These are phyloP conservation scores for Tetrax tetrax DNA, from an alignment of 2,113 vertebrate genomes.

Conservation along the genomic window DNA sequence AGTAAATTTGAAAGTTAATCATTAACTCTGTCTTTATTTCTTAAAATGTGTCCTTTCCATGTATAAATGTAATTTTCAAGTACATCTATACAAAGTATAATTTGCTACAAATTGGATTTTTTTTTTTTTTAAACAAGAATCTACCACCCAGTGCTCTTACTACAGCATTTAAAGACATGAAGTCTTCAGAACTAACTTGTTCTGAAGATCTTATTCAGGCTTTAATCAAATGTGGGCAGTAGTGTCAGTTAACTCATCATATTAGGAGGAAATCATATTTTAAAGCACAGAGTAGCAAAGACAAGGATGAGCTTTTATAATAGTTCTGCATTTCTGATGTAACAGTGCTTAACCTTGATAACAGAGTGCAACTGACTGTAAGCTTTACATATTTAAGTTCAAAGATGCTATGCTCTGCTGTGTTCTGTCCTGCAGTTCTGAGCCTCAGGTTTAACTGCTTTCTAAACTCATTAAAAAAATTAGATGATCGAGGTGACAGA, in stretches of 20 bases:
- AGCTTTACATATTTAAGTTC: background rate
- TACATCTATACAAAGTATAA: slow-evolving; percentile 26
- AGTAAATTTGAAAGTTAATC: slow-evolving; percentile 37
- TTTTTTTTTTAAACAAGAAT: background rate
- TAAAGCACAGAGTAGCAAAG: background rate
- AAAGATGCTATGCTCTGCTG: background rate
- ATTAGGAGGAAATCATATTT: background rate
- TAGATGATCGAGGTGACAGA: background rate
- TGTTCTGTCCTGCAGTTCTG: background rate
- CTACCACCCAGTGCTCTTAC: background rate
- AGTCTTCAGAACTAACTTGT: slow-evolving; percentile 10
- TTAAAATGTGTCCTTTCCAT: slow-evolving; percentile 1
- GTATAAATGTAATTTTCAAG: slow-evolving; percentile 10
- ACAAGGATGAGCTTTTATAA: background rate
- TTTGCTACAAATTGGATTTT: slow-evolving; percentile 24
- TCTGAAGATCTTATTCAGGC: slow-evolving; percentile 27
- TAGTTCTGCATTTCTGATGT: slow-evolving; percentile 7
- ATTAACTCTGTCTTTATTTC: slow-evolving; percentile 18
- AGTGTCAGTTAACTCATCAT: slow-evolving; percentile 25
- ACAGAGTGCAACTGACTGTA: background rate
- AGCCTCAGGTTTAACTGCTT: background rate
- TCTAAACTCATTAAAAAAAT: background rate
- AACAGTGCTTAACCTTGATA: slow-evolving; percentile 6
- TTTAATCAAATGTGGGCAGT: slow-evolving; percentile 35
- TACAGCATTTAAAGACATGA: background rate